Conservation (phyloP, 1,140 invertebrate genomes). For the Heliconius eleuchia region DNA sequence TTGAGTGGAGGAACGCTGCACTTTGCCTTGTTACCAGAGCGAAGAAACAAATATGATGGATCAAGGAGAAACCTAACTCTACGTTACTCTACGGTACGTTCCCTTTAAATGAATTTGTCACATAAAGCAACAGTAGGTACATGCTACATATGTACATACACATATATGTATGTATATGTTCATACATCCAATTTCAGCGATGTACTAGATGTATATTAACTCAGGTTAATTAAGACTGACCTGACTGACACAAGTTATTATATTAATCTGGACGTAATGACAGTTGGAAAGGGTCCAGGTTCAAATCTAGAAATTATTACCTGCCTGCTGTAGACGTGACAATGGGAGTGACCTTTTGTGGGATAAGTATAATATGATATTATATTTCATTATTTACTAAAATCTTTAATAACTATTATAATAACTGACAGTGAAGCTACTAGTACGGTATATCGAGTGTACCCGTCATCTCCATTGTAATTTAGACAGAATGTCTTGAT, state of each 20-base stretch:
- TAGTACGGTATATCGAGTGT: too few species aligned
- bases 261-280: constrained; percentile 17
- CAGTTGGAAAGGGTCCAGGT: constrained; percentile 30
- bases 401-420: too few species aligned
- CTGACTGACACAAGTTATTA: constrained; percentile 1
- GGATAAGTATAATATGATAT: too few species aligned
- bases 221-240: constrained; percentile 9
- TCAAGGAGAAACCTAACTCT: neutral
- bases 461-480: too few species aligned
- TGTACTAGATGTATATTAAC: neutral
- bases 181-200: neutral
- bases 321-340: neutral
- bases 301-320: constrained; percentile 23
- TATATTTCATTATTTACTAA: too few species aligned
- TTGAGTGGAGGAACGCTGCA: too few species aligned
- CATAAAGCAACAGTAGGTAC: neutral
- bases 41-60: too few species aligned
- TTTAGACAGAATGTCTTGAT: neutral
- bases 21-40: too few species aligned
- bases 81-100: neutral
- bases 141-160: too few species aligned
- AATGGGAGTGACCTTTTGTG: too few species aligned
- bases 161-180: neutral
- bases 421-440: too few species aligned
- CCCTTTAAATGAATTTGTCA: neutral